A percentile compares a stretch with the other conserved stretches of the same genome.
Conservation (phyloP, 2,113 vertebrate genomes). For the Phalacrocorax aristotelis region DNA sequence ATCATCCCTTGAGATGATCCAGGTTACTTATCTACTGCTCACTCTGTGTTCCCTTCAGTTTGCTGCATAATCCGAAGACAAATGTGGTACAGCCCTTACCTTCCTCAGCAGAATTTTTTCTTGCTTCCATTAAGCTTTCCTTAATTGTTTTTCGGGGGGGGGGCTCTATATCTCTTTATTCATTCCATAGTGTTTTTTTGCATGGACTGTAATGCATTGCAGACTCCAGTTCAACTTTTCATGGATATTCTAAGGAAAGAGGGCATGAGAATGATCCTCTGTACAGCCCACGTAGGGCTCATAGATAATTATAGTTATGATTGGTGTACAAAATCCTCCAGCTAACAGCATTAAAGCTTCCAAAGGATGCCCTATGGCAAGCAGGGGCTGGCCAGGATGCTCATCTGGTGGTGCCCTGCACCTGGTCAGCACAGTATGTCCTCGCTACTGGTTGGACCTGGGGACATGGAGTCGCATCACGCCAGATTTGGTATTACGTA, state of each 20-base stretch:
- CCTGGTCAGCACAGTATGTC: neutral
- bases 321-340: neutral
- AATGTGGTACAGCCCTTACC: neutral
- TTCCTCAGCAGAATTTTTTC: neutral
- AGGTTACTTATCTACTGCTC: neutral
- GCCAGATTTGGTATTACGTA: neutral
- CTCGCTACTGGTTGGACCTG: neutral
- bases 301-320: neutral
- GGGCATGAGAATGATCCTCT: neutral
- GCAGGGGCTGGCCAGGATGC: neutral
- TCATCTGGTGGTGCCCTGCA: neutral
- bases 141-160: neutral
- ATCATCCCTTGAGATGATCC: neutral
- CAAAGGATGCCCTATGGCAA: neutral
- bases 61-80: neutral
- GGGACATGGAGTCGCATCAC: neutral
- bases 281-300: neutral
- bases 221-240: neutral
- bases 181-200: neutral
- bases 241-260: neutral
- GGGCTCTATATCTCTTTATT: neutral
- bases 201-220: neutral
- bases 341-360: neutral
- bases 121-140: neutral
- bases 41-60: neutral